Conservation (phyloP, 2,113 vertebrate genomes). For the Herpetotheres cachinnans region DNA sequence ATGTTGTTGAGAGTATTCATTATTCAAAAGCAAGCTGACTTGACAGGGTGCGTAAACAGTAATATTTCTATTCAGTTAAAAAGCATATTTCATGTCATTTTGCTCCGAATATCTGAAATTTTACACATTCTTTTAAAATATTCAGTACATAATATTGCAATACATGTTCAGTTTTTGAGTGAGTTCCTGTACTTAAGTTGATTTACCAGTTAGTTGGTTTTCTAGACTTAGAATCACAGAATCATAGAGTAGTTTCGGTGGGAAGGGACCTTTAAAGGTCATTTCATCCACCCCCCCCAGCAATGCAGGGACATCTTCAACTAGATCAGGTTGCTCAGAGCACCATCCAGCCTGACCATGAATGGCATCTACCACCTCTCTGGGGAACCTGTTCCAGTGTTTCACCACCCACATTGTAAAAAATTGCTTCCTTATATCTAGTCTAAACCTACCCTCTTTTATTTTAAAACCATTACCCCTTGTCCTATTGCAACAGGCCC, state of each 20-base stretch:
- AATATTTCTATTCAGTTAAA: background rate
- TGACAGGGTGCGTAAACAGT: background rate
- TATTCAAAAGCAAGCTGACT: background rate
- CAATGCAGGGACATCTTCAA: background rate
- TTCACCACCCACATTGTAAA: background rate
- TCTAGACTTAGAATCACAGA: background rate
- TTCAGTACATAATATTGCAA: background rate
- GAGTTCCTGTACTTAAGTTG: background rate
- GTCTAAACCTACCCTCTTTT: background rate
- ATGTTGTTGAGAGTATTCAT: background rate
- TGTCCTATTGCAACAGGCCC: background rate
- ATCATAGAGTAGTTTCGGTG: background rate
- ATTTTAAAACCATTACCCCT: background rate
- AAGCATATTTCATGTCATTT: background rate
- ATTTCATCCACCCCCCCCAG: background rate
- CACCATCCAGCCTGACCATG: background rate
- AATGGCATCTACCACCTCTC: background rate
- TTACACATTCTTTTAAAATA: background rate
- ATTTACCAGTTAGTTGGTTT: background rate
- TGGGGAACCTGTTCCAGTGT: background rate
- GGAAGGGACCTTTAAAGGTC: background rate
- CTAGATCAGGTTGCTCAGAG: background rate
- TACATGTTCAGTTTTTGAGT: background rate
- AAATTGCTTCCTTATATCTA: background rate
- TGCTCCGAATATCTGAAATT: background rate